Conservation (phyloP, 2,888 invertebrate species). For the Encarsia formosa region DNA sequence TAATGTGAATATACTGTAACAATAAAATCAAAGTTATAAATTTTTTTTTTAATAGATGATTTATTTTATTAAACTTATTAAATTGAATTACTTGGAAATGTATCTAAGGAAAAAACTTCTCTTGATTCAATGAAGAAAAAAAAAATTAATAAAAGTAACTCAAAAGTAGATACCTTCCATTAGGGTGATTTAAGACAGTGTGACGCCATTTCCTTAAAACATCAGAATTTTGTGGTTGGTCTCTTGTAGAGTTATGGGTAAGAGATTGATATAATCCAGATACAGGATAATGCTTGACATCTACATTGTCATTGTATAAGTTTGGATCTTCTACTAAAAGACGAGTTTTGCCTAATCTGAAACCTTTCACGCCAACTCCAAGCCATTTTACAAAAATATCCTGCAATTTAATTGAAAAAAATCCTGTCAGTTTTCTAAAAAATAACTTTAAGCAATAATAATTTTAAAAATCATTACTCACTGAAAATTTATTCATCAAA, state of each 20-base stretch:
- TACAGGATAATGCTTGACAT: slow-evolving; percentile 35
- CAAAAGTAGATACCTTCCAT: too few species aligned
- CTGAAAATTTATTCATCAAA: slow-evolving; percentile 62
- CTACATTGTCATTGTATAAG: slow-evolving; percentile 53
- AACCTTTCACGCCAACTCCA: slow-evolving; percentile 73
- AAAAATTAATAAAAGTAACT: too few species aligned
- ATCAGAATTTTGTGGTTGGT: slow-evolving; percentile 58
- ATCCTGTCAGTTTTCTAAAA: background rate
- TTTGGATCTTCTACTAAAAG: slow-evolving; percentile 61
- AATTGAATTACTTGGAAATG: too few species aligned
- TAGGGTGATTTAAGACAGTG: slow-evolving; percentile 58
- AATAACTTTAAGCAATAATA: background rate
- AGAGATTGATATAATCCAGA: slow-evolving; percentile 60
- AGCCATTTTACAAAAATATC: slow-evolving; percentile 69
- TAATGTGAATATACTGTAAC: slow-evolving; percentile 40
- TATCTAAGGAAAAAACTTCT: too few species aligned
- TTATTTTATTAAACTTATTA: too few species aligned
- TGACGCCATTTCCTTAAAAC: slow-evolving; percentile 64
- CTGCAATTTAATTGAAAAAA: slow-evolving; percentile 39
- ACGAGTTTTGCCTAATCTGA: slow-evolving; percentile 68
- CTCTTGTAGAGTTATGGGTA: slow-evolving; percentile 62
- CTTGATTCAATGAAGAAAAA: too few species aligned
- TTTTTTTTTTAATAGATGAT: too few species aligned
- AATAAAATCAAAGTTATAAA: too few species aligned
- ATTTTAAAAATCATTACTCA: slow-evolving; percentile 28